Percentiles rank a stretch among this genome's conserved stretches.
These are phyloP conservation scores for Syngnathus scovelli DNA, from an alignment of 2,113 vertebrate genomes.

Conservation along the genomic window DNA sequence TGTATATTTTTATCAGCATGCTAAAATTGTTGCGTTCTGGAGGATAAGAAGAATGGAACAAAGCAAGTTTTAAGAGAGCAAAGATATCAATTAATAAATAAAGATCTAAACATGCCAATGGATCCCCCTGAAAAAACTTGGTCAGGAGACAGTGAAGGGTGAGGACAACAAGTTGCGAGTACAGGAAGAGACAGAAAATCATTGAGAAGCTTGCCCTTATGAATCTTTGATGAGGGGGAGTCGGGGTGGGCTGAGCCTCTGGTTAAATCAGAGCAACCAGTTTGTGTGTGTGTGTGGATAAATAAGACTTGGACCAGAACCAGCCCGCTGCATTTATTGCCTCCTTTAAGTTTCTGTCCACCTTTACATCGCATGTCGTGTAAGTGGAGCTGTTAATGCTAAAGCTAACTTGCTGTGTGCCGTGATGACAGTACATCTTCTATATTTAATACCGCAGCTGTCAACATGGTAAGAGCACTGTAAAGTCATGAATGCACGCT, in stretches of 20 bases:
- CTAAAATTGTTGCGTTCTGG: neutral
- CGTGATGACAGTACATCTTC: slow-evolving; percentile 8
- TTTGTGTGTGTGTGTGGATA: slow-evolving; percentile 65
- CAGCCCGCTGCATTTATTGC: slow-evolving; percentile 79
- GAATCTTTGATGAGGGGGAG: slow-evolving; percentile 92
- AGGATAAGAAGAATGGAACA: neutral
- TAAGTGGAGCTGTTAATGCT: slow-evolving; percentile 17
- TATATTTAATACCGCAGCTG: slow-evolving; percentile 18
- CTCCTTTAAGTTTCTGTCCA: slow-evolving; percentile 75
- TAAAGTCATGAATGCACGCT: slow-evolving; percentile 1
- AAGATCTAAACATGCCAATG: neutral
- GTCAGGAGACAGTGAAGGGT: slow-evolving; percentile 82
- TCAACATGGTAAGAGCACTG: neutral
- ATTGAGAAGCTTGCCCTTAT: slow-evolving; percentile 94
- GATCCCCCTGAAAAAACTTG: slow-evolving; percentile 19
- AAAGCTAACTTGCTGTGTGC: neutral
- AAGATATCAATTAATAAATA: neutral
- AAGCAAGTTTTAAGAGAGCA: neutral
- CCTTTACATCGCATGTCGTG: slow-evolving; percentile 64
- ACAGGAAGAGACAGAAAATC: slow-evolving; percentile 98
- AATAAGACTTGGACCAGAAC: slow-evolving; percentile 81
- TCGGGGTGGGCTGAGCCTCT: slow-evolving; percentile 72
- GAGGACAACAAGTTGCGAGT: slow-evolving; percentile 94
- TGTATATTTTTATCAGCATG: neutral
- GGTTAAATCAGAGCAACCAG: slow-evolving; percentile 90